Evolutionary conservation across 2,113 vertebrate genomes (phyloP), one percentile per base, ranked within the genome.

Genomic region (Rhabdornis inornatus): DNA sequence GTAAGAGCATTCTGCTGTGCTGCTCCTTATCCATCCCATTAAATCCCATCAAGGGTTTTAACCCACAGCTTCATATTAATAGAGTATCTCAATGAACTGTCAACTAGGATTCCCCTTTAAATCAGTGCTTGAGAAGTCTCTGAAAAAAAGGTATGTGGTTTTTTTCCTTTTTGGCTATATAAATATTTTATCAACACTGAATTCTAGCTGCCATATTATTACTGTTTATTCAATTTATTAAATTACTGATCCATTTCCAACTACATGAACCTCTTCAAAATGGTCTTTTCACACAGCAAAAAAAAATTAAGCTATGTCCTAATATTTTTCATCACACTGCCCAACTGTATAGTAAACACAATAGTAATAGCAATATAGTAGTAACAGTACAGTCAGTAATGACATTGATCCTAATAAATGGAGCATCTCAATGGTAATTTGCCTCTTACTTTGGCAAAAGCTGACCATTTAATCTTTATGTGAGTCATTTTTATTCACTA

Each of bases 361-460:
- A 7, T 16, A 79, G 55, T 49, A 95, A 95, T 3, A 79, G 12
- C 50, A 66, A 40, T 55, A 56, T 21, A 83, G 25, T 45, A 88
- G 83, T 5, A 85, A 15, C 23, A 72, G 64, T 56, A 64, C 4
- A 56, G n/a, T 37, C 76, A 70, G 44, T 56, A 82, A 79, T 82
- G 61, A 59, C 80, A 44, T 42, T 60, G 83, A 66, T 87, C 47
- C 64, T 75, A 75, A 68, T 45, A 71, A 92, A 78, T 40, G 52
- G 45, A 94, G 59, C 40, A 87, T 81, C 77, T 84, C 81, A 47
- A 33, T 69, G 45, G 55, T 50, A 92, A 95, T 52, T 52, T 52
- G 87, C 49, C 37, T 89, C 76, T 89, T 39, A n/a, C 56, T 70
- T 35, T 47, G 89, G 52, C 65, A 89, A 92, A 93, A 94, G 39